Conservation (phyloP, 2,888 invertebrate species). For the Crepidodera aurea region DNA sequence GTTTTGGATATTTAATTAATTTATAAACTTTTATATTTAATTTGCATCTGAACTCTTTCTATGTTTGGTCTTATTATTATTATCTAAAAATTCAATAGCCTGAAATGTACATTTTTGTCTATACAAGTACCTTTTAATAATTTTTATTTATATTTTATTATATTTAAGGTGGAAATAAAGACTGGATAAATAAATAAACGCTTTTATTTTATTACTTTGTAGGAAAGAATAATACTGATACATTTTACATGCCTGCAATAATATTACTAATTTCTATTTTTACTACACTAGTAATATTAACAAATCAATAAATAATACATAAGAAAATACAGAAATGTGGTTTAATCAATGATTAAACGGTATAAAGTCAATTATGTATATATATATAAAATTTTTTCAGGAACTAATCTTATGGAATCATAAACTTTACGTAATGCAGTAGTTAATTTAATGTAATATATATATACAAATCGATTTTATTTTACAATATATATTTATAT, state of each 20-base stretch:
- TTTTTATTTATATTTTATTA: no score
- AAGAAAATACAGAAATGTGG: conserved; percentile 32
- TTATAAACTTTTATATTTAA: no score
- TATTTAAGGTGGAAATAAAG: neutral
- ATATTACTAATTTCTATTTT: conserved; percentile 41
- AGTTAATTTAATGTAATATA: conserved; percentile 7
- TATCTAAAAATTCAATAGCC: no score
- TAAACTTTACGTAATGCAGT: conserved; percentile 14
- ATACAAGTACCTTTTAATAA: no score
- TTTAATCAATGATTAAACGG: conserved; percentile 29
- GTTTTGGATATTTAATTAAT: no score
- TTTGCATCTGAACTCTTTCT: no score
- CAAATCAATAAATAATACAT: conserved; percentile 53
- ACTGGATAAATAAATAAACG: conserved; percentile 44
- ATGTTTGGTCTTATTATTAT: no score
- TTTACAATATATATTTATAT: conserved; percentile 14
- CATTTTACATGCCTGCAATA: conserved; percentile 54
- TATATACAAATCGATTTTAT: conserved; percentile 16
- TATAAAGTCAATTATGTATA: conserved; percentile 16
- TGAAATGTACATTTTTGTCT: no score
- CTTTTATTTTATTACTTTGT: conserved; percentile 50
- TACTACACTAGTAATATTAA: conserved; percentile 44
- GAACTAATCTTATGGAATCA: conserved; percentile 20
- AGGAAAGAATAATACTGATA: conserved; percentile 59
- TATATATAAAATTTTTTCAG: conserved; percentile 24